Evolutionary conservation across 2,797 vertebrate species (phyloP).

Genomic region (Periophthalmus magnuspinnatus): DNA sequence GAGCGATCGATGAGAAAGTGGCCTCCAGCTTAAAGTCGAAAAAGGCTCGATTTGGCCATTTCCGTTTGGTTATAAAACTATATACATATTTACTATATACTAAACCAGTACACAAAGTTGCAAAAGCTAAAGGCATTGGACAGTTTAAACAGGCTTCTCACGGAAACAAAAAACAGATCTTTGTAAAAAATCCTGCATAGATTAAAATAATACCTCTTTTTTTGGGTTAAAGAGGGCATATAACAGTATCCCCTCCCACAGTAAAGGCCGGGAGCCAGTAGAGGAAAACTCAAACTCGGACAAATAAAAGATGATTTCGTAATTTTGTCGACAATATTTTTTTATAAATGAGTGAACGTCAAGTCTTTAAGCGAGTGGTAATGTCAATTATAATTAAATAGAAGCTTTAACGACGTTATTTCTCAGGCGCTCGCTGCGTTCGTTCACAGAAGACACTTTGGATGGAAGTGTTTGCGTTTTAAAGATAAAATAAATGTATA

Average conservation of each 20-base stretch:
- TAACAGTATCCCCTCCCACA: slow-evolving; percentile 75
- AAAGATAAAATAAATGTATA: slow-evolving; percentile 24
- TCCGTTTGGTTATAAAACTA: slow-evolving; percentile 69
- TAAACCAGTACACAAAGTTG: slow-evolving; percentile 73
- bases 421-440: slow-evolving; percentile 6
- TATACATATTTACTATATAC: slow-evolving; percentile 51
- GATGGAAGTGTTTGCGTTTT: slow-evolving; percentile 37
- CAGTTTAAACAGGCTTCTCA: slow-evolving; percentile 65
- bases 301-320: background rate
- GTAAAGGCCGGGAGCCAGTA: slow-evolving; percentile 73
- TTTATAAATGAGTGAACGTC: slow-evolving; percentile 11
- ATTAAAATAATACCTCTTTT: slow-evolving; percentile 70
- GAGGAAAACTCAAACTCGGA: slow-evolving; percentile 25
- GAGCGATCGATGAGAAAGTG: slow-evolving; percentile 69
- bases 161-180: slow-evolving; percentile 50
- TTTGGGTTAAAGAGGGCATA: slow-evolving; percentile 68
- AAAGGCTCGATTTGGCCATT: slow-evolving; percentile 65
- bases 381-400: slow-evolving; percentile 2
- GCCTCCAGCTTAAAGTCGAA: slow-evolving; percentile 75
- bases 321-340: background rate
- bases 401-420: too few species aligned
- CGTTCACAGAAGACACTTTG: background rate
- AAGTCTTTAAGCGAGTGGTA: background rate
- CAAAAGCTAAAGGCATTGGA: slow-evolving; percentile 77
- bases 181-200: slow-evolving; percentile 78